Evolutionary conservation across 2,113 vertebrate species (phyloP), one percentile per base, ranked within the genome.

Genomic region (Rhagologus leucostigma): DNA sequence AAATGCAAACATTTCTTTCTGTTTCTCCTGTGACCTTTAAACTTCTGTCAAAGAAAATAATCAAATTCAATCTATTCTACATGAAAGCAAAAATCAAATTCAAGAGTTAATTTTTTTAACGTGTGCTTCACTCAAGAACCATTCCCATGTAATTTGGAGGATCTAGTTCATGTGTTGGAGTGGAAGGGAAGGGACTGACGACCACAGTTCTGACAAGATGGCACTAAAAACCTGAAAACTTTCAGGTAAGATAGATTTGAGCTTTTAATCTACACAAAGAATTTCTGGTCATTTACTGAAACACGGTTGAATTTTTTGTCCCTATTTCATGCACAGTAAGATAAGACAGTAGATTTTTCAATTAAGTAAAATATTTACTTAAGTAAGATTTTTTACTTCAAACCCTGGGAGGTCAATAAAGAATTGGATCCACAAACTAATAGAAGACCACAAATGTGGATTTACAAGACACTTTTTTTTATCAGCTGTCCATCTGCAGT

Each of bases 111-210:
- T 3, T 13, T 21, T 59, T 80, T 59, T 9, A 39, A 44, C 4
- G 3, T 4, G 1, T 64, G 44, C 3, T 65, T 10, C 6, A 77
- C 11, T 86, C 8, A 1, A 50, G 13, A 9, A 22, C 22, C 3
- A 26, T 26, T 83, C 23, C 33, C 24, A 2, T 24, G 16, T 65
- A 21, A 55, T 62, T 65, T 65, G 14, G 15, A 13, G 4, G 33
- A 62, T 49, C 3, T 37, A 30, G 32, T 39, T 88, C 39, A 16
- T 15, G 3, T 23, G 3, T 39, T 86, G 50, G 20, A 5, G 8
- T 86, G 26, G 18, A 30, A 92, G 16, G 14, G 21, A 91, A 91
- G 27, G 14, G 18, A n/a, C 11, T 23, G 16, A 12, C 2, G 1
- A 62, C 4, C 20, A 33, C 20, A 75, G 7, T 32, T 71, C 35